Evolutionary conservation across 92 coral and sea anemone species (phyloP).

Genomic region (Blastomussa wellsi): DNA sequence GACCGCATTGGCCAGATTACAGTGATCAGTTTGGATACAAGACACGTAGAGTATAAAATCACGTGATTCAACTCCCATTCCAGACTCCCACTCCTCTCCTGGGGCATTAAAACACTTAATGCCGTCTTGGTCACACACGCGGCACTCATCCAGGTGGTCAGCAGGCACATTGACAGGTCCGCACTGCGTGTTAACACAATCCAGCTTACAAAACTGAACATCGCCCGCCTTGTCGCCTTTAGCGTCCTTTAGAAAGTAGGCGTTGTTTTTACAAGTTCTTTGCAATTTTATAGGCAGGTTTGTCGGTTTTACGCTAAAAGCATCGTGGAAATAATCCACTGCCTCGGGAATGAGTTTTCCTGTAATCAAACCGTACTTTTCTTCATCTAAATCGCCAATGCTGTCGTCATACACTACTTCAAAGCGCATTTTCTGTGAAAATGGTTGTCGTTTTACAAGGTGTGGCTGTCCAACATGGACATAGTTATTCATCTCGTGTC

Average conservation of each 20-base stretch:
- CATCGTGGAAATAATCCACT: constrained; percentile 80
- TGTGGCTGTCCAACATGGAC: constrained; percentile 81
- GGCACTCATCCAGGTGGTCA: constrained; percentile 87
- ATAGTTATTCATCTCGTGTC: constrained; percentile 89
- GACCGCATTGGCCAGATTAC: constrained; percentile 85
- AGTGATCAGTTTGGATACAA: constrained; percentile 87
- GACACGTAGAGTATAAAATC: constrained; percentile 96
- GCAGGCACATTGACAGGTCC: constrained; percentile 91
- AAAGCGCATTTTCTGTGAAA: constrained; percentile 88
- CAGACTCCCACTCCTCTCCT: constrained; percentile 70
- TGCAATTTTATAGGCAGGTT: constrained; percentile 76
- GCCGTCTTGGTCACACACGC: constrained; percentile 84
- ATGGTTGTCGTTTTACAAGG: constrained; percentile 57
- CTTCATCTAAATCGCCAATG: constrained; percentile 53
- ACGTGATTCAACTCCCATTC: constrained; percentile 74
- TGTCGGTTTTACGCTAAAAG: constrained; percentile 81
- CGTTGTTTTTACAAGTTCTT: constrained; percentile 85
- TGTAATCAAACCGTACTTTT: constrained; percentile 63
- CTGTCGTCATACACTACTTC: constrained; percentile 91
- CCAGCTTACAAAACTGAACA: constrained; percentile 84
- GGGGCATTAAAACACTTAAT: constrained; percentile 67
- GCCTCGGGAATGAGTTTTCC: constrained; percentile 92
- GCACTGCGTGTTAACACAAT: constrained; percentile 87
- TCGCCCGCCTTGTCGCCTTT: constrained; percentile 70
- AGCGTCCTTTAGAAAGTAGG: constrained; percentile 83